Evolutionary conservation across 2,797 vertebrate genomes (phyloP).

Genomic region (Bovichtus variegatus): DNA sequence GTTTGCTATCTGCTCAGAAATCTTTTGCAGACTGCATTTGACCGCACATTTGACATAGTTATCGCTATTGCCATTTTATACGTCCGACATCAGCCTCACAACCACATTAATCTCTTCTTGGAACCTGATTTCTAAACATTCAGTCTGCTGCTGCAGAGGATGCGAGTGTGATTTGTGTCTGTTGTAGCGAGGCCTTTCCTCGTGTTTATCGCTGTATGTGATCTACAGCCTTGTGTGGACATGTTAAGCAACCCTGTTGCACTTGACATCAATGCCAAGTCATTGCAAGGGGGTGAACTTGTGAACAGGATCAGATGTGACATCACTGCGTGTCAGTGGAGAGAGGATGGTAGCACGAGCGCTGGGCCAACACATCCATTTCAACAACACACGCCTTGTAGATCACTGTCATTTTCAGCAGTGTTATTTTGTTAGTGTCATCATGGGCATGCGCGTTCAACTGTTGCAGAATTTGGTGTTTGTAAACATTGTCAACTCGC

Average conservation of each 20-base stretch:
- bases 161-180: constrained; percentile 35
- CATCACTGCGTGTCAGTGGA: constrained; percentile 2
- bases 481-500: constrained; percentile 56
- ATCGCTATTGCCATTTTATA: not conserved
- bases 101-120: not conserved
- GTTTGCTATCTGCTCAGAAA: constrained; percentile 39
- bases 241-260: constrained; percentile 52
- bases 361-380: constrained; percentile 16
- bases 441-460: constrained; percentile 33
- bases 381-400: not conserved
- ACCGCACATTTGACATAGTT: constrained; percentile 5
- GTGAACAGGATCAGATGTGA: constrained; percentile 35
- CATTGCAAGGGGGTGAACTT: constrained; percentile 18
- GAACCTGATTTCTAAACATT: not conserved
- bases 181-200: constrained; percentile 60
- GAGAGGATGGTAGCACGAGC: constrained; percentile 1
- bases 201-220: constrained; percentile 45
- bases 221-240: constrained; percentile 58
- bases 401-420: constrained; percentile 1
- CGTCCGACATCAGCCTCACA: not conserved
- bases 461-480: constrained; percentile 46
- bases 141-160: constrained; percentile 58
- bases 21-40: constrained; percentile 21
- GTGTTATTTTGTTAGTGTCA: constrained; percentile 34
- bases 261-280: constrained; percentile 40